These are phyloP conservation scores for Iphiclides podalirius DNA, from an alignment of 2,888 invertebrate species.

Conservation along the genomic window DNA sequence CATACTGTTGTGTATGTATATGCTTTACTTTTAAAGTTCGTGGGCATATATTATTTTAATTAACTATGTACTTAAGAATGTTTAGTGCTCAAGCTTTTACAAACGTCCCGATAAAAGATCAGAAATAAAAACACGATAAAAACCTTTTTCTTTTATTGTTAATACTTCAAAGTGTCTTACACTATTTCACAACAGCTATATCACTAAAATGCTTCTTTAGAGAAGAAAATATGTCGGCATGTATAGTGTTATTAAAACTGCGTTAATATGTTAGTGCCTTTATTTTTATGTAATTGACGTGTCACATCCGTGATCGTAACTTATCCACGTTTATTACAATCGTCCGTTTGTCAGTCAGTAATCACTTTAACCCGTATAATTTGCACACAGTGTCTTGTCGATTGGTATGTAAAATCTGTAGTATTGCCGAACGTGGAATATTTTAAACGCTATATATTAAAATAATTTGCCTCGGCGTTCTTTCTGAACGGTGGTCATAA, in stretches of 20 bases:
- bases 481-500: neutral
- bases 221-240: neutral
- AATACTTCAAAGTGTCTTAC: too few relatives aligned
- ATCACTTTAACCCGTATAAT: conserved; percentile 5
- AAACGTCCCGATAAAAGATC: too few relatives aligned
- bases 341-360: conserved; percentile 12
- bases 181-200: too few relatives aligned
- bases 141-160: too few relatives aligned
- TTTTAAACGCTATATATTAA: neutral
- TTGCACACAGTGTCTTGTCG: neutral
- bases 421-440: conserved; percentile 1
- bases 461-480: neutral
- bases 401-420: neutral
- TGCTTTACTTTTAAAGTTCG: too few relatives aligned
- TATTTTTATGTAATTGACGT: conserved; percentile 6
- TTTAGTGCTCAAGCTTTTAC: too few relatives aligned
- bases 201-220: too few relatives aligned
- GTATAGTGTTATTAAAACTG: conserved; percentile 2
- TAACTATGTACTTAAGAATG: too few relatives aligned
- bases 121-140: too few relatives aligned
- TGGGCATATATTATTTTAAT: too few relatives aligned
- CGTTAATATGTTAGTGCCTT: neutral
- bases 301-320: conserved; percentile 19
- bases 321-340: conserved; percentile 9
- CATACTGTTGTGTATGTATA: too few relatives aligned